These are phyloP conservation scores for Aphelenchoides besseyi DNA, from an alignment of 1,140 invertebrate species.

Conservation along the genomic window DNA sequence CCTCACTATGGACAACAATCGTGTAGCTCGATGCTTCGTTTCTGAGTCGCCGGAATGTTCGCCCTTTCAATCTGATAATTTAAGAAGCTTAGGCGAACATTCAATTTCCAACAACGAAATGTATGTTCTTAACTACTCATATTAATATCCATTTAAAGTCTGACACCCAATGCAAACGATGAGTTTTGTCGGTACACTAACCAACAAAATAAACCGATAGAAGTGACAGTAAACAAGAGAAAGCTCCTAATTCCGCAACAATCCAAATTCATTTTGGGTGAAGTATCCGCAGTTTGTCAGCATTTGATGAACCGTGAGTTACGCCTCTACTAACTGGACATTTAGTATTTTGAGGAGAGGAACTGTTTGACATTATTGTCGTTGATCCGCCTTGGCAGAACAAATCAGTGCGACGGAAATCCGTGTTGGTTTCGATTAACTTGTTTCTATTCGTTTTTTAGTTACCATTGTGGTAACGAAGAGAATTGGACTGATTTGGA, in stretches of 20 bases:
- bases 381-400: slow-evolving; percentile 91
- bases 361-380: slow-evolving; percentile 75
- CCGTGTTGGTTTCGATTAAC: slow-evolving; percentile 67
- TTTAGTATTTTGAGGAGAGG: slow-evolving; percentile 28
- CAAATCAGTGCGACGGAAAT: slow-evolving; percentile 71
- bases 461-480: not conserved
- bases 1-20: not conserved
- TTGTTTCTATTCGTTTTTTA: not conserved
- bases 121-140: too few species aligned
- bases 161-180: too few species aligned
- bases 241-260: slow-evolving; percentile 28
- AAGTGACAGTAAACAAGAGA: not conserved
- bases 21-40: not conserved
- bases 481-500: not conserved
- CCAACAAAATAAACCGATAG: slow-evolving; percentile 15
- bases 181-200: slow-evolving; percentile 13
- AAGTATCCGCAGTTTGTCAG: slow-evolving; percentile 21
- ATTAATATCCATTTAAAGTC: too few species aligned
- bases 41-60: slow-evolving; percentile 12
- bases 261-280: slow-evolving; percentile 26
- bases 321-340: too few species aligned
- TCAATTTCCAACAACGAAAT: too few species aligned
- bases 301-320: slow-evolving; percentile 22
- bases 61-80: not conserved
- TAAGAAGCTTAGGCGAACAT: not conserved